A percentile compares a stretch with the other conserved stretches of the same genome.
These are phyloP conservation scores for Chymomyza costata DNA, from an alignment of 1,140 invertebrate species.

Conservation along the genomic window DNA sequence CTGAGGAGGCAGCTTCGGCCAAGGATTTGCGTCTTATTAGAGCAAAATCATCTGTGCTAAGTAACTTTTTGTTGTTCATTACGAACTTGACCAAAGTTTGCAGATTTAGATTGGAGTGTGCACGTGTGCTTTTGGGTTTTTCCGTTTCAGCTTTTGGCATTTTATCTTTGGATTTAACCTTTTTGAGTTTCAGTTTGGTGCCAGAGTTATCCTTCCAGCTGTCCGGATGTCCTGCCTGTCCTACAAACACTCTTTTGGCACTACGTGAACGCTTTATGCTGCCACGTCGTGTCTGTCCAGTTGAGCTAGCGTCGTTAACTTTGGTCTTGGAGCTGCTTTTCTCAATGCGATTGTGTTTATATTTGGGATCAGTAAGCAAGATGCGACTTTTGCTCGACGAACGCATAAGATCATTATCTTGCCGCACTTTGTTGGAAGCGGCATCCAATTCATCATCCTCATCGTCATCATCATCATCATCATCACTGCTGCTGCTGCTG, in stretches of 20 bases:
- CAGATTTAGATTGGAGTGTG: constrained; percentile 43
- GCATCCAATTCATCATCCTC: constrained; percentile 7
- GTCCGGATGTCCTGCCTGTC: not conserved
- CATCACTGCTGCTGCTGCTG: constrained; percentile 8
- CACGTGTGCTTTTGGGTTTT: constrained; percentile 17
- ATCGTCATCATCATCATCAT: constrained; percentile 21
- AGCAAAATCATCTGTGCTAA: constrained; percentile 45
- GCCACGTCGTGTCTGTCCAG: constrained; percentile 15
- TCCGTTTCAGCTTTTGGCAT: constrained; percentile 1
- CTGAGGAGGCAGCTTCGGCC: constrained; percentile 24
- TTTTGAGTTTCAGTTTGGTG: constrained; percentile 1
- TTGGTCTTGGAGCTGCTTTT: constrained; percentile 57
- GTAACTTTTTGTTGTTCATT: constrained; percentile 45
- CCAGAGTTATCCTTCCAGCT: not conserved
- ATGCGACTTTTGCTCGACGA: constrained; percentile 35
- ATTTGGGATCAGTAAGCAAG: constrained; percentile 49
- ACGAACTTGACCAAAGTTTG: constrained; percentile 51
- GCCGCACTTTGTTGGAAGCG: not conserved
- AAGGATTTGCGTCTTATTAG: constrained; percentile 44
- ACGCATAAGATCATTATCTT: constrained; percentile 22
- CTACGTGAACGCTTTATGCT: constrained; percentile 38
- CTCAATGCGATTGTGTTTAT: constrained; percentile 49
- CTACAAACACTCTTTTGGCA: constrained; percentile 20
- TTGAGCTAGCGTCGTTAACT: constrained; percentile 19
- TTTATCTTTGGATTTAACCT: constrained; percentile 12